Percentiles rank a stretch among this genome's conserved stretches.
These are phyloP conservation scores for Temnothorax longispinosus DNA, from an alignment of 1,140 invertebrate species.

Conservation along the genomic window DNA sequence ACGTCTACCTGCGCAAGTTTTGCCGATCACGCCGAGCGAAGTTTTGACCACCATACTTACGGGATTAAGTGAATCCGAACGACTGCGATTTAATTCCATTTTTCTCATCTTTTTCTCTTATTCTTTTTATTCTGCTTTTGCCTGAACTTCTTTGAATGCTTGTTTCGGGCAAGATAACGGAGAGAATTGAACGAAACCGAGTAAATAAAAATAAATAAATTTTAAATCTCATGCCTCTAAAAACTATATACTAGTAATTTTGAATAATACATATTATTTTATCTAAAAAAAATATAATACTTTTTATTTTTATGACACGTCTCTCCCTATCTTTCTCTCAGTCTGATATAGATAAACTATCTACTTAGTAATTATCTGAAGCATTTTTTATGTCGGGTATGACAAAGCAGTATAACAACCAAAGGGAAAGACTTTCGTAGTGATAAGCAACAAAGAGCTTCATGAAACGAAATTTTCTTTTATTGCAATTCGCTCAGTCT, in stretches of 20 bases:
- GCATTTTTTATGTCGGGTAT: neutral
- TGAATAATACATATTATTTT: neutral
- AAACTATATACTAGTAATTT: neutral
- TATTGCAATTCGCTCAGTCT: neutral
- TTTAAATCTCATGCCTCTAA: neutral
- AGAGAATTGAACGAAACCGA: neutral
- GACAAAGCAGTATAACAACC: neutral
- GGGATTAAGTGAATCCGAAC: constrained; percentile 16
- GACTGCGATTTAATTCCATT: constrained; percentile 32
- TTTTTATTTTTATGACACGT: neutral
- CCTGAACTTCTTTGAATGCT: neutral
- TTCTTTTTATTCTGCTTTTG: neutral
- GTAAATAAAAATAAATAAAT: neutral
- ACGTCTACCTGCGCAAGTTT: constrained; percentile 10
- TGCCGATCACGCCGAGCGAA: neutral
- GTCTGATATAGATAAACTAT: neutral
- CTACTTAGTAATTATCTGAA: neutral
- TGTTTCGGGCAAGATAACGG: neutral
- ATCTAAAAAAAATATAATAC: neutral
- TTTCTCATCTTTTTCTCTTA: neutral
- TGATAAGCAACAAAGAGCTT: constrained; percentile 17
- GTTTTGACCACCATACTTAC: neutral
- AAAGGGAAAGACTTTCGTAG: neutral
- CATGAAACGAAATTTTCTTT: neutral
- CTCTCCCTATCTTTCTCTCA: neutral